Evolutionary conservation across 2,797 vertebrate species (phyloP).

Genomic region (Polyboroides typus): DNA sequence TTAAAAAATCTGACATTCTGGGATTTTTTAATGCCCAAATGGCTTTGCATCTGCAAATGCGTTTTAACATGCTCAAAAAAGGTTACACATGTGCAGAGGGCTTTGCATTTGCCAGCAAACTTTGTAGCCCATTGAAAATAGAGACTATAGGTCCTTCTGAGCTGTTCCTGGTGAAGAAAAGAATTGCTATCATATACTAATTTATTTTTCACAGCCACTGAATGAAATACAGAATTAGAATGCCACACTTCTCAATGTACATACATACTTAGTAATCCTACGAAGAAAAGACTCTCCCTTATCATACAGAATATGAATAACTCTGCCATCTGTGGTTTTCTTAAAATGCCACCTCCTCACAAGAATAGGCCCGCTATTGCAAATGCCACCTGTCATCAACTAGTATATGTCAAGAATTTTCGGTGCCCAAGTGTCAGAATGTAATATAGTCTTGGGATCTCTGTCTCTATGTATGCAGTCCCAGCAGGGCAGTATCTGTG

Average conservation of each 20-base stretch:
- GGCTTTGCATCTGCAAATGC: background rate
- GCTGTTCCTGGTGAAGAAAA: background rate
- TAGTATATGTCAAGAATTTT: background rate
- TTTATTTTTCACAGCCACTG: conserved; percentile 19
- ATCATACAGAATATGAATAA: conserved; percentile 39
- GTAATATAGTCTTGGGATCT: background rate
- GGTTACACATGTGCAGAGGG: background rate
- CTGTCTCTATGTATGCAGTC: background rate
- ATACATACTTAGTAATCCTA: background rate
- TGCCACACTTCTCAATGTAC: background rate
- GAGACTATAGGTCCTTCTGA: background rate
- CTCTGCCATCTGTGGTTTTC: conserved; percentile 58
- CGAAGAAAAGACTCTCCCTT: background rate
- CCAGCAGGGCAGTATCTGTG: background rate
- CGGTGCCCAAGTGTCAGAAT: background rate
- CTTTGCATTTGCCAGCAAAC: background rate
- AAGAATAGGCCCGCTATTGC: background rate
- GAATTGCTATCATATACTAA: background rate
- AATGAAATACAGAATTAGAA: background rate
- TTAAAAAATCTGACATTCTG: background rate
- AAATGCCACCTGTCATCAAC: conserved; percentile 50
- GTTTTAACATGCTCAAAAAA: background rate
- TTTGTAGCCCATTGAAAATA: background rate
- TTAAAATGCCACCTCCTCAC: conserved; percentile 41
- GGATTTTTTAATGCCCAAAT: background rate